Evolutionary conservation across 2,797 vertebrate species (phyloP).

Genomic region (Hippocampus kuda): DNA sequence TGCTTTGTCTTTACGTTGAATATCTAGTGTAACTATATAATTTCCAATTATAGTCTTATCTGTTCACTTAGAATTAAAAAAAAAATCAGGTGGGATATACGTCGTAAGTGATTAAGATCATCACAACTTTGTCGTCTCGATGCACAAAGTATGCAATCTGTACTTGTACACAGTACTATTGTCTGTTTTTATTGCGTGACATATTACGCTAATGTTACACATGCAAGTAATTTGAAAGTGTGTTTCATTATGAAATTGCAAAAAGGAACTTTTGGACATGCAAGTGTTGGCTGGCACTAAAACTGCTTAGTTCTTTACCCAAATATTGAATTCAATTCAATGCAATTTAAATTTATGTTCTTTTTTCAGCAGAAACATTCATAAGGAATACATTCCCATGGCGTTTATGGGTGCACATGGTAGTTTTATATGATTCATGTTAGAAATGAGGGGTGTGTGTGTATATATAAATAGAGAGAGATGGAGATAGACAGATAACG

Average conservation of each 20-base stretch:
- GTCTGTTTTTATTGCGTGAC: not conserved
- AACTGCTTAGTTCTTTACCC: not conserved
- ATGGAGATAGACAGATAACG: too few species aligned
- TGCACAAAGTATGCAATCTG: not conserved
- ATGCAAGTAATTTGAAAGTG: not conserved
- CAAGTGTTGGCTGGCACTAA: not conserved
- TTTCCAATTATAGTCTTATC: not conserved
- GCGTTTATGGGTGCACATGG: too few species aligned
- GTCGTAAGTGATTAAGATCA: not conserved
- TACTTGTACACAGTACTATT: not conserved
- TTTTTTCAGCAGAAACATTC: too few species aligned
- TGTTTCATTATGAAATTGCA: not conserved
- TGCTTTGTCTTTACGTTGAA: not conserved
- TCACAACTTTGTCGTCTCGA: not conserved
- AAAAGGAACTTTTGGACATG: not conserved
- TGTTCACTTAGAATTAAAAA: constrained; percentile 1
- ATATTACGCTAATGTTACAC: not conserved
- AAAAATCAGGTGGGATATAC: not conserved
- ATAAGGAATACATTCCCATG: too few species aligned
- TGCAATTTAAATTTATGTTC: too few species aligned
- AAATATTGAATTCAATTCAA: too few species aligned
- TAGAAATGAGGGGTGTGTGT: too few species aligned
- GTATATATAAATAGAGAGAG: too few species aligned
- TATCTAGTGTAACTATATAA: not conserved
- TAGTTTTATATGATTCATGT: too few species aligned